These are phyloP conservation scores for Peromyscus polionotus DNA, from an alignment of 2,113 vertebrate genomes.

Conservation along the genomic window DNA sequence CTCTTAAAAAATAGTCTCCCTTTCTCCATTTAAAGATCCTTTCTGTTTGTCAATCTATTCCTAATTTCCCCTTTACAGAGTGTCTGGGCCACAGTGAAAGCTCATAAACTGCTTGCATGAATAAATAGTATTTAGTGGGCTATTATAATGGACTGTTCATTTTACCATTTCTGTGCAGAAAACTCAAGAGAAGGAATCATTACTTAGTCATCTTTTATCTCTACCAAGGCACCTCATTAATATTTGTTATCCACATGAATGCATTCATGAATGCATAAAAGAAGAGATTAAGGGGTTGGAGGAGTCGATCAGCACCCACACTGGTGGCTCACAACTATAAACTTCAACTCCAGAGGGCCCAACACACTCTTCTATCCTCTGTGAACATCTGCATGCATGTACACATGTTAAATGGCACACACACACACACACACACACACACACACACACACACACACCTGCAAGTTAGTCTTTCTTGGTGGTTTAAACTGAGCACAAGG, in stretches of 20 bases:
- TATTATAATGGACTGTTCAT: background rate
- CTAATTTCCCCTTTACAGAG: background rate
- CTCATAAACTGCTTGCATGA: background rate
- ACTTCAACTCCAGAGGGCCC: background rate
- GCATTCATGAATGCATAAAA: background rate
- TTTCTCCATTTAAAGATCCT: background rate
- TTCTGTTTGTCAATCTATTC: background rate
- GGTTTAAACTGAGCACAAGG: background rate
- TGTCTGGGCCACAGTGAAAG: background rate
- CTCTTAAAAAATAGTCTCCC: background rate
- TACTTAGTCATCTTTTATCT: slow-evolving; percentile 51
- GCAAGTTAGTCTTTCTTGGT: background rate
- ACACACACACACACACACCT: background rate
- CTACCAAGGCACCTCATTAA: background rate
- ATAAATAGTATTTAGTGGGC: slow-evolving; percentile 13
- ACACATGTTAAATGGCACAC: background rate
- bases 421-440: too few relatives aligned
- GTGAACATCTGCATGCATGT: background rate
- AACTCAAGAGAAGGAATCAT: slow-evolving; percentile 35
- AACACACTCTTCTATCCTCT: background rate
- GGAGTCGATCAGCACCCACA: background rate
- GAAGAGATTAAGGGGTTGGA: background rate
- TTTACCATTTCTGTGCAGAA: background rate
- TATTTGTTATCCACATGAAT: slow-evolving; percentile 14
- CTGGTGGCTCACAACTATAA: background rate